phyloP scores from a whole-genome alignment of 2,113 vertebrate species.

The Macheiramphus alcinus region DNA sequence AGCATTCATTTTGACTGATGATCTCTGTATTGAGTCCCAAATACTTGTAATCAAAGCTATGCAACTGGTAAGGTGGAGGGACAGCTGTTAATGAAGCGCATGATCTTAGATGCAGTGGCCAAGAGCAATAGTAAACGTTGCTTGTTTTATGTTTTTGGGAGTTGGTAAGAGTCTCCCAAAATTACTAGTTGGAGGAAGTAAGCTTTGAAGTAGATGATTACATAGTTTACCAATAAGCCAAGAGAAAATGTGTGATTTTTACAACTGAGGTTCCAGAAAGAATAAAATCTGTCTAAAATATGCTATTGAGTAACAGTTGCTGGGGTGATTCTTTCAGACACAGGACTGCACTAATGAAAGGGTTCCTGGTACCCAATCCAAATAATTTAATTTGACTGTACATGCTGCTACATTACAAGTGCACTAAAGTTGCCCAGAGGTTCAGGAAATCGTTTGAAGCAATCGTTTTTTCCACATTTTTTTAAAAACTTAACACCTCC shows the following conservation, averaged over 20 bases:
- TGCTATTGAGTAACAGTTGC: not conserved
- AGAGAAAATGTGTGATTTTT: not conserved
- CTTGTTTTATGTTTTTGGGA: not conserved
- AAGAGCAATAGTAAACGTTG: not conserved
- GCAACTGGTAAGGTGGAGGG: not conserved
- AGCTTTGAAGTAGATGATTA: not conserved
- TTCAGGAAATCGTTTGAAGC: not conserved
- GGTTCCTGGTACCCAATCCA: not conserved
- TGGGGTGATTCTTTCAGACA: not conserved
- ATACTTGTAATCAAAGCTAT: not conserved
- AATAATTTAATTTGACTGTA: not conserved
- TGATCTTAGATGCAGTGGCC: not conserved
- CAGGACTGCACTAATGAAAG: not conserved
- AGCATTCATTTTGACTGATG: not conserved
- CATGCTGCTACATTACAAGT: not conserved
- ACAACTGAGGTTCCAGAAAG: not conserved
- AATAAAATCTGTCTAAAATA: not conserved
- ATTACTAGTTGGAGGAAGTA: not conserved
- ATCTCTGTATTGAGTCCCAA: not conserved
- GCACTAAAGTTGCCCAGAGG: not conserved
- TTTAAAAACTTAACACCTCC: not conserved
- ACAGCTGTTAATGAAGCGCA: not conserved
- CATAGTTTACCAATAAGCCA: not conserved
- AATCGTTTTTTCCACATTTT: not conserved
- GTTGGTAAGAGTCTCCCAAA: not conserved